These are phyloP conservation scores for Gobionotothen gibberifrons DNA, from an alignment of 2,797 vertebrate genomes.

Conservation along the genomic window DNA sequence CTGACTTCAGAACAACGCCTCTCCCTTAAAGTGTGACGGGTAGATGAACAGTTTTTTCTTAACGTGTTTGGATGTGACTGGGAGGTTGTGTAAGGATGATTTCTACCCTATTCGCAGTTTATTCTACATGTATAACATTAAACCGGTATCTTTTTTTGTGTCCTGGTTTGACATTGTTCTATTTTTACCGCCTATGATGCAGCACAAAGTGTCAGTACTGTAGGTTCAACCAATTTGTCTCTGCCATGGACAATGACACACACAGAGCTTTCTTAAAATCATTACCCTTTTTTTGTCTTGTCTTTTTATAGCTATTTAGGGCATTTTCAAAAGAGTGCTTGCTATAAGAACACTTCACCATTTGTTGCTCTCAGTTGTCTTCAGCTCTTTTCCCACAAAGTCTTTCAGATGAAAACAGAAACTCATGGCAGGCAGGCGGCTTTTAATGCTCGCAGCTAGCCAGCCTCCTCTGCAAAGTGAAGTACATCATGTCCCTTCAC, in stretches of 20 bases:
- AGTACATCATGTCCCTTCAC: slow-evolving; percentile 58
- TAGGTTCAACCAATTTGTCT: slow-evolving; percentile 1
- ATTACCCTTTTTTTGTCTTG: slow-evolving; percentile 1
- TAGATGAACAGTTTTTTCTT: slow-evolving; percentile 14
- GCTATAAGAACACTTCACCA: slow-evolving; percentile 9
- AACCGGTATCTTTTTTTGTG: background rate
- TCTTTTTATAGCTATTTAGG: slow-evolving; percentile 61
- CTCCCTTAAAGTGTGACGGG: slow-evolving; percentile 31
- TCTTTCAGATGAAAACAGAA: slow-evolving; percentile 34
- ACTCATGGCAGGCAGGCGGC: background rate
- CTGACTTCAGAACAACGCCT: slow-evolving; percentile 44
- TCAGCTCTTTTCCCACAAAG: slow-evolving; percentile 16
- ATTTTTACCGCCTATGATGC: slow-evolving; percentile 10
- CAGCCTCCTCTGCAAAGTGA: slow-evolving; percentile 36
- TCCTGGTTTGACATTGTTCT: slow-evolving; percentile 27
- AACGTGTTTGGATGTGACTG: background rate
- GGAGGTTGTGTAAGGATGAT: background rate
- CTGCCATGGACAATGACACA: slow-evolving; percentile 8
- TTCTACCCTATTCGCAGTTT: slow-evolving; percentile 3
- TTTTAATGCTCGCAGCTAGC: slow-evolving; percentile 24
- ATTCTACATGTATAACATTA: background rate
- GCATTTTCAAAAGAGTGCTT: slow-evolving; percentile 46
- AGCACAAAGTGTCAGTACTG: slow-evolving; percentile 10
- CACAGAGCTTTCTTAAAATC: slow-evolving; percentile 9
- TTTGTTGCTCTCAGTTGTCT: slow-evolving; percentile 3